These are phyloP conservation scores for Eutolmus rufibarbis DNA, from an alignment of 2,888 invertebrate genomes.

Conservation along the genomic window DNA sequence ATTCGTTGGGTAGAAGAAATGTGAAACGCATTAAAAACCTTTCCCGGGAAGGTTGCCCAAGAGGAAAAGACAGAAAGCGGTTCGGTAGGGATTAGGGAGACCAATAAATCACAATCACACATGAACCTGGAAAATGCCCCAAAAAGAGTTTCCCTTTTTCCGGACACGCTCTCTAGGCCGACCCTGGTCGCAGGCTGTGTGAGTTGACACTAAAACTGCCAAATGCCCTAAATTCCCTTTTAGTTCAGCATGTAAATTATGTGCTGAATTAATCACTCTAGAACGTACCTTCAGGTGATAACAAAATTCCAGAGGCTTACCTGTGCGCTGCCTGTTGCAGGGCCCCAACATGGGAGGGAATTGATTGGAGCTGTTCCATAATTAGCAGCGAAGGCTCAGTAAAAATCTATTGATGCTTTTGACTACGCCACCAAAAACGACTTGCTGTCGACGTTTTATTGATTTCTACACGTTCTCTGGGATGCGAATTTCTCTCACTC, in stretches of 20 bases:
- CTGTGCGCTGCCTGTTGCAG: not conserved
- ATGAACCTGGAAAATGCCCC: not conserved
- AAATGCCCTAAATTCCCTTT: not conserved
- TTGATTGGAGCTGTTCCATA: not conserved
- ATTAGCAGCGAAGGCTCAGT: not conserved
- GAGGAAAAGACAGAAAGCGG: not conserved
- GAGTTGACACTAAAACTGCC: not conserved
- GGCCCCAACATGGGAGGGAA: not conserved
- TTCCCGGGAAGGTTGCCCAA: not conserved
- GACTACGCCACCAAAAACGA: not conserved
- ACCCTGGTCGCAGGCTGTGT: not conserved
- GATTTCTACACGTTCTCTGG: not conserved
- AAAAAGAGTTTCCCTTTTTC: not conserved
- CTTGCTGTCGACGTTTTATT: not conserved
- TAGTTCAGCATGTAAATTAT: constrained; percentile 6
- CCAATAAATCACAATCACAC: constrained; percentile 30
- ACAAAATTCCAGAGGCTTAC: not conserved
- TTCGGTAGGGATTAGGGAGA: not conserved
- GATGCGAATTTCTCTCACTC: not conserved
- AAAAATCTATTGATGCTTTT: not conserved
- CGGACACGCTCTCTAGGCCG: not conserved
- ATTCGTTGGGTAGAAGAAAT: not conserved
- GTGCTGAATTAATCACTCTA: constrained; percentile 23
- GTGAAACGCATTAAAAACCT: not conserved
- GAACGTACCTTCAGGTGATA: not conserved